Percentiles rank a stretch among this genome's conserved stretches.
Conservation (phyloP, 1,140 invertebrate genomes). For the Dendrolimus kikuchii region DNA sequence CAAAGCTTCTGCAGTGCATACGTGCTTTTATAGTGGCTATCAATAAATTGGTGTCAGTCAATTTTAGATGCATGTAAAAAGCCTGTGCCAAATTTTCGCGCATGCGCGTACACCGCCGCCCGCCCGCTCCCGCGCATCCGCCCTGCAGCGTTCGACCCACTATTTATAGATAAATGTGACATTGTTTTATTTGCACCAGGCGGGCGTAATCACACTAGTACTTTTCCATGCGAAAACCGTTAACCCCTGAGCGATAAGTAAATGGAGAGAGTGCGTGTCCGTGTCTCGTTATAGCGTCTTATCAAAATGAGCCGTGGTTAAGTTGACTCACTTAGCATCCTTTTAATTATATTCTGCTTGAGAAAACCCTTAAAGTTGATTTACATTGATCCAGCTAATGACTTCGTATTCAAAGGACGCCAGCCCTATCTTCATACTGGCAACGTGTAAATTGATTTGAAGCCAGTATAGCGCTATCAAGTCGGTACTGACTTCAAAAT, state of each 20-base stretch:
- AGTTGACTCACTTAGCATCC: conserved; percentile 1
- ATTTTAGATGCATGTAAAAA: conserved; percentile 42
- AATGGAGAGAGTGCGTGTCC: conserved; percentile 34
- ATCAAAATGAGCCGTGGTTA: conserved; percentile 5
- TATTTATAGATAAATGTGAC: conserved; percentile 53
- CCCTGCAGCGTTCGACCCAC: conserved; percentile 29
- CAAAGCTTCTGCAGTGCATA: not conserved
- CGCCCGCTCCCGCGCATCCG: conserved; percentile 20
- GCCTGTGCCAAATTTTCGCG: conserved; percentile 46
- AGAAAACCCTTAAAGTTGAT: not conserved
- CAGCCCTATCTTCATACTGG: too few relatives aligned
- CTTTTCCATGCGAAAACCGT: conserved; percentile 57
- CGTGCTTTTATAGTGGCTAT: conserved; percentile 11
- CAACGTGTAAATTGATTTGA: too few relatives aligned
- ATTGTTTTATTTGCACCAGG: conserved; percentile 46
- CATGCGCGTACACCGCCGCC: conserved; percentile 19
- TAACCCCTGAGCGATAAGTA: conserved; percentile 45
- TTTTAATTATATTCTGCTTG: not conserved
- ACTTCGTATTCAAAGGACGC: not conserved
- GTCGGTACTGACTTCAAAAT: too few relatives aligned
- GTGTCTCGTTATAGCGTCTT: conserved; percentile 13
- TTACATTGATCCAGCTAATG: not conserved
- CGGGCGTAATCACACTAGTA: conserved; percentile 34
- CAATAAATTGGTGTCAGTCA: conserved; percentile 27
- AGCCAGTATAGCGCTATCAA: too few relatives aligned